Percentiles rank a stretch among this genome's conserved stretches.
These are phyloP conservation scores for Alaudala cheleensis DNA, from an alignment of 2,113 vertebrate species.

Conservation along the genomic window DNA sequence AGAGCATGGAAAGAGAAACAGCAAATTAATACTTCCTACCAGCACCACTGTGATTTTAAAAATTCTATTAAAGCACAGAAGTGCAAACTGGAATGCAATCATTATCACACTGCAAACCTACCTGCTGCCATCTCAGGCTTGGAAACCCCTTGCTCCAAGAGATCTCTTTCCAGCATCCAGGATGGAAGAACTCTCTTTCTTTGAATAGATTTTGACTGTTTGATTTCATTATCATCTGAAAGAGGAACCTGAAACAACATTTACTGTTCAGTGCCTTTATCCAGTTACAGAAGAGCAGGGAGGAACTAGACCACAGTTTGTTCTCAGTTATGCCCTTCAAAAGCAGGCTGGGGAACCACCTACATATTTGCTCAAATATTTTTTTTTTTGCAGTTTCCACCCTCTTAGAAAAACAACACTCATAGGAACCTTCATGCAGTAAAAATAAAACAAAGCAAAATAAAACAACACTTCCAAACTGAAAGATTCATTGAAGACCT, in stretches of 20 bases:
- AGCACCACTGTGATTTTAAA: not conserved
- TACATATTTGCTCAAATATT: not conserved
- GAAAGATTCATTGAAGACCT: not conserved
- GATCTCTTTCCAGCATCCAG: slow-evolving; percentile 83
- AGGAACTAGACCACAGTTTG: not conserved
- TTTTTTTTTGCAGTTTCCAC: not conserved
- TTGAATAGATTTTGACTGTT: not conserved
- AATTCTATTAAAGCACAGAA: not conserved
- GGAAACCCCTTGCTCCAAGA: slow-evolving; percentile 34
- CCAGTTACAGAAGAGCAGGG: not conserved
- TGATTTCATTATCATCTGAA: not conserved
- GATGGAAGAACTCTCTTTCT: slow-evolving; percentile 83
- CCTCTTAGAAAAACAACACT: not conserved
- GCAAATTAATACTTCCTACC: not conserved
- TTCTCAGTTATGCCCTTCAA: not conserved
- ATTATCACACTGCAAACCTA: not conserved
- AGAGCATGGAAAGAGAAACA: not conserved
- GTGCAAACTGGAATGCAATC: not conserved
- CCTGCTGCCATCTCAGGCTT: slow-evolving; percentile 51
- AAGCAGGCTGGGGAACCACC: not conserved
- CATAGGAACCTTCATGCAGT: not conserved
- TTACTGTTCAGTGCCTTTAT: not conserved
- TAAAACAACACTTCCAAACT: not conserved
- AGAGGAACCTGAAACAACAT: slow-evolving; percentile 58
- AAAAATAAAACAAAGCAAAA: not conserved